Conservation (phyloP, 2,797 vertebrate genomes). For the Chaetophractus vellerosus region DNA sequence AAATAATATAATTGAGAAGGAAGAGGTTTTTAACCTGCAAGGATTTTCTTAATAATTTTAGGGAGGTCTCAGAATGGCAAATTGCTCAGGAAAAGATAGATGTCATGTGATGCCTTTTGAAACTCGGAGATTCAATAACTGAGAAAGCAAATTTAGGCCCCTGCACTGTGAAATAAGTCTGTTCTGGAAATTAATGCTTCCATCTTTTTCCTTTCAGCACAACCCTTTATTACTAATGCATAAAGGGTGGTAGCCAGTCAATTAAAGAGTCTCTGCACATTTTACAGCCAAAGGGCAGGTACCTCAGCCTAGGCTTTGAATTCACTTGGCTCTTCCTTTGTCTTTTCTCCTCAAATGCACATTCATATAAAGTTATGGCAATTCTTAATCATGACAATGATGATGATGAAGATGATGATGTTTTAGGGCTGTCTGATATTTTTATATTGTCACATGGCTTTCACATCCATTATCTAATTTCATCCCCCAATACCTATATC, state of each 20-base stretch:
- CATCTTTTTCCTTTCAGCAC: conserved; percentile 39
- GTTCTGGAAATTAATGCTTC: conserved; percentile 36
- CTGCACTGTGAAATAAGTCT: neutral
- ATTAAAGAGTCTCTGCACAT: neutral
- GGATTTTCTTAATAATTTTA: conserved; percentile 39
- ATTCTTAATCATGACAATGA: neutral
- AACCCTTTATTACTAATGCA: conserved; percentile 30
- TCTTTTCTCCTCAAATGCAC: neutral
- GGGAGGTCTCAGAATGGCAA: conserved; percentile 49
- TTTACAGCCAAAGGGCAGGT: neutral
- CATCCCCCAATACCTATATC: neutral
- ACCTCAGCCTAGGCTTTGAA: neutral
- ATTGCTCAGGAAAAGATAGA: conserved; percentile 30
- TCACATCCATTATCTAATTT: neutral
- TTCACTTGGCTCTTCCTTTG: conserved; percentile 3
- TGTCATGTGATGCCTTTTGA: neutral
- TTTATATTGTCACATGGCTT: neutral
- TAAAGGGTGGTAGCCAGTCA: neutral
- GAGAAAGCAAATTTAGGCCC: conserved; percentile 29
- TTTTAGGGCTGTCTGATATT: neutral
- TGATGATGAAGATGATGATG: neutral
- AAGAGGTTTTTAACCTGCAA: conserved; percentile 29
- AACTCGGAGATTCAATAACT: conserved; percentile 4
- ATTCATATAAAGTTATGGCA: neutral
- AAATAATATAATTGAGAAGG: conserved; percentile 50